Base-by-base conservation (phyloP, 2,888 invertebrate genomes). In the Pharmacophagus antenor region DNA sequence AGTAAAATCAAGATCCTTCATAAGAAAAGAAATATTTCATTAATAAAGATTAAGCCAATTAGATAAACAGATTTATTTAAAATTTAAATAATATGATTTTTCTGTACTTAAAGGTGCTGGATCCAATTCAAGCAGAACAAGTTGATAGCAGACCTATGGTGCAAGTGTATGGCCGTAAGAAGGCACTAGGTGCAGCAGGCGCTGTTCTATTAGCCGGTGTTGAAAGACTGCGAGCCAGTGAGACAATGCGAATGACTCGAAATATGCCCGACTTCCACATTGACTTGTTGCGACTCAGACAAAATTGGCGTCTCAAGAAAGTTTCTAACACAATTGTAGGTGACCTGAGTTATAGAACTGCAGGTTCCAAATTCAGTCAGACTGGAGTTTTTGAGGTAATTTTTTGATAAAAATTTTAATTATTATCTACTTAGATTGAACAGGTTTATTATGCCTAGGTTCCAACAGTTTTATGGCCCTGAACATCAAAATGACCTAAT, bases 221-320 rank as follows among this genome's bases (percentile, higher is more conserved):
- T 0, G 98, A 99, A 68, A 92, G 98, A 62, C 91, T 99, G 49
- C 92, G 95, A 67, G 95, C 94, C 63, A 95, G 94, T 70, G 98
- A 98, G 83, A 93, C 93, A 15, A 94, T 95, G 68, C 91, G 95
- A 48, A 95, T 94, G 82, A 86, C 90, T 0, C 92, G 96, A 27
- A 94, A 95, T 64, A 94, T 95, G 66, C 94, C 95, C 0, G 98
- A 99, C 81, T 99, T 99, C 77, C 98, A 99, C 73, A 95, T 97
- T 59, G 98, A 99, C 76, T 84, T 99, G 57, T 80, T 98, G 23
- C 92, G 97, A 61, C 89, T 99, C 49, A 86, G 99, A 42, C 98
- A 98, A 76, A 97, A 97, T 76, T 99, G 98, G 98, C 92, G 98
- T 50, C 84, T 99, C n/a, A 98, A 98, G 78, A 98, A 98, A 90